phyloP scores from a whole-genome alignment of 1,140 invertebrate species.

The Tetranychus urticae region DNA sequence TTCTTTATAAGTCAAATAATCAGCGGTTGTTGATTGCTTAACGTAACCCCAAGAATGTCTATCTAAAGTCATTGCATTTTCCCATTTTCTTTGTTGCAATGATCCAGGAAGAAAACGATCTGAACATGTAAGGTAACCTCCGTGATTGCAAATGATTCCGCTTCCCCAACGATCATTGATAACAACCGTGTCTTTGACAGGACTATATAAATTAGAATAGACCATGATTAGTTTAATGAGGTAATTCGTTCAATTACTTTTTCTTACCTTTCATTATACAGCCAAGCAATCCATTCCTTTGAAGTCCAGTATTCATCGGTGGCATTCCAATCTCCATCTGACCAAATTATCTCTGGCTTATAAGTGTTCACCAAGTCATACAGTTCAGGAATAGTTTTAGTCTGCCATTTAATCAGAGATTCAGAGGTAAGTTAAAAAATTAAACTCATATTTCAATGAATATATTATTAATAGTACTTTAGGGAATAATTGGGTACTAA shows the following conservation, averaged over 20 bases:
- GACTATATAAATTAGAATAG: conserved; percentile 22
- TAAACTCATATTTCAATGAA: conserved; percentile 14
- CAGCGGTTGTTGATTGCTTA: conserved; percentile 38
- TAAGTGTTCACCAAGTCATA: conserved; percentile 40
- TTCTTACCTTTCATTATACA: conserved; percentile 47
- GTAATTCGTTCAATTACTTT: background rate
- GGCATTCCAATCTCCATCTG: conserved; percentile 48
- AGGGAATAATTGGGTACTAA: conserved; percentile 16
- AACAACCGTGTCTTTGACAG: conserved; percentile 30
- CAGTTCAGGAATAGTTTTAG: conserved; percentile 21
- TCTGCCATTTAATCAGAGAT: conserved; percentile 4
- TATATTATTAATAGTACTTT: background rate
- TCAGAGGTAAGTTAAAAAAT: background rate
- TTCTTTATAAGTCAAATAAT: conserved; percentile 44
- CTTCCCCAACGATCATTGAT: conserved; percentile 32
- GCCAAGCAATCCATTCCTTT: conserved; percentile 47
- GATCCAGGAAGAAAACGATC: conserved; percentile 28
- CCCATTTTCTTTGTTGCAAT: conserved; percentile 47
- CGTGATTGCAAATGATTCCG: conserved; percentile 26
- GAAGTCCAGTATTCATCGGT: conserved; percentile 44
- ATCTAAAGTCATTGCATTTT: conserved; percentile 71
- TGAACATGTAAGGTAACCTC: conserved; percentile 27
- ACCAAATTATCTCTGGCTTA: conserved; percentile 72
- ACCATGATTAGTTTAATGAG: background rate
- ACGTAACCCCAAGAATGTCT: conserved; percentile 68